phyloP scores from a whole-genome alignment of 2,888 invertebrate genomes.

The Euplexia lucipara region DNA sequence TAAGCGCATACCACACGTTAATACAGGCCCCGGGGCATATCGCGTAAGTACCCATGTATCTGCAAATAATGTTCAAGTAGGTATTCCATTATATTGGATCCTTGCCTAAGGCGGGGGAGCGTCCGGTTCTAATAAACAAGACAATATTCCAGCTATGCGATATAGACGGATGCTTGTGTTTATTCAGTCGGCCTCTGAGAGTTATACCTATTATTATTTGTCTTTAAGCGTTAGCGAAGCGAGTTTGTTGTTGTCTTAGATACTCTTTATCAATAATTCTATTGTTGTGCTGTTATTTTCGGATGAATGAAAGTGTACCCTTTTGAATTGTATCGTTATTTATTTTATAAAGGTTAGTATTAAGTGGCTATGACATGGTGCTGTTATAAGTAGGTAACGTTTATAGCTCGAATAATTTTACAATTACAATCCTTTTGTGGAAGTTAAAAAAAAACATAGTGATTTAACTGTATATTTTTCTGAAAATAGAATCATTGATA shows the following conservation, averaged over 20 bases:
- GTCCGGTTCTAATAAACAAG: slow-evolving; percentile 89
- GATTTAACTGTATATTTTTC: slow-evolving; percentile 25
- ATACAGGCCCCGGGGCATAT: slow-evolving; percentile 83
- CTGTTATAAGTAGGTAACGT: background rate
- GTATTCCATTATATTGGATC: slow-evolving; percentile 90
- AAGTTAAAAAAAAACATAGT: slow-evolving; percentile 48
- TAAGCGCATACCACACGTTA: slow-evolving; percentile 80
- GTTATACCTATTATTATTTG: slow-evolving; percentile 72
- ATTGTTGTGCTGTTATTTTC: slow-evolving; percentile 44
- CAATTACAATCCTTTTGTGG: slow-evolving; percentile 2
- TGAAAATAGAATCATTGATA: slow-evolving; percentile 41
- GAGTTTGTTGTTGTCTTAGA: slow-evolving; percentile 65
- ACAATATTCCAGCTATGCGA: slow-evolving; percentile 81
- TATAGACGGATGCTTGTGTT: slow-evolving; percentile 78
- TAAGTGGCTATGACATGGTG: background rate
- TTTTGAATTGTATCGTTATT: slow-evolving; percentile 22
- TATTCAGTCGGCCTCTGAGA: slow-evolving; percentile 72
- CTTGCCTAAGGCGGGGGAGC: slow-evolving; percentile 84
- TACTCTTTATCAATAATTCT: slow-evolving; percentile 57
- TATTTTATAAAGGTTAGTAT: slow-evolving; percentile 5
- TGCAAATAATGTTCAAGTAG: slow-evolving; percentile 88
- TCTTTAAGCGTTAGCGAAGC: slow-evolving; percentile 68
- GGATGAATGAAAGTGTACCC: slow-evolving; percentile 18
- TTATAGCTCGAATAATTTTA: background rate
- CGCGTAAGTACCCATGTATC: slow-evolving; percentile 86